phyloP scores from a whole-genome alignment of 2,888 invertebrate species.

The Oligia fasciuncula region DNA sequence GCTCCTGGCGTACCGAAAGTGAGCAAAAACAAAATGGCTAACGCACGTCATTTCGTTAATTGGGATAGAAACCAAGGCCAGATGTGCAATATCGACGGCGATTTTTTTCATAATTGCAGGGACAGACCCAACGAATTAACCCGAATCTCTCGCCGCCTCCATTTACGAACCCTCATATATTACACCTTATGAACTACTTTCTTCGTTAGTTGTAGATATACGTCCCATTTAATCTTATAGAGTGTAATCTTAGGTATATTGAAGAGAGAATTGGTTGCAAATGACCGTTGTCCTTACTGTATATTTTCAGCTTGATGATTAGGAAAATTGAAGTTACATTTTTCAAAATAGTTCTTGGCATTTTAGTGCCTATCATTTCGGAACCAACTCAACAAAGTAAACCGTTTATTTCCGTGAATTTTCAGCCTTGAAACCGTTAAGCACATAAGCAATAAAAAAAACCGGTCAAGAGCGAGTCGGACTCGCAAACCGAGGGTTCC shows the following conservation, averaged over 20 bases:
- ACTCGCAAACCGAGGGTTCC: too few relatives aligned
- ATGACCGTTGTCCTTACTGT: conserved; percentile 8
- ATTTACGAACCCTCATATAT: conserved; percentile 55
- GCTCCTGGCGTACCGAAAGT: conserved; percentile 47
- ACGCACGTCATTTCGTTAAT: conserved; percentile 72
- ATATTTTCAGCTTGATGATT: conserved; percentile 16
- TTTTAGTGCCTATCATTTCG: background rate
- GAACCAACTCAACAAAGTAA: background rate
- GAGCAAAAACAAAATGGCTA: conserved; percentile 65
- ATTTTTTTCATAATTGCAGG: conserved; percentile 72
- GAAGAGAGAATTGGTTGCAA: conserved; percentile 43
- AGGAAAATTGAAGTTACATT: conserved; percentile 12
- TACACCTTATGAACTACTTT: conserved; percentile 51
- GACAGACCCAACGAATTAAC: conserved; percentile 60
- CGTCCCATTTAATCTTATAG: conserved; percentile 44
- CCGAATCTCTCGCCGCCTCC: conserved; percentile 46
- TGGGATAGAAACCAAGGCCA: conserved; percentile 70
- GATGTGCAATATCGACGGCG: conserved; percentile 71
- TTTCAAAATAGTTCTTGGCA: conserved; percentile 9
- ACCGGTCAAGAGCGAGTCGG: too few relatives aligned
- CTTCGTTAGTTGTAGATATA: conserved; percentile 40
- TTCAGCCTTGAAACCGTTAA: conserved; percentile 16
- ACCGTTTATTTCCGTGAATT: background rate
- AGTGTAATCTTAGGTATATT: conserved; percentile 43
- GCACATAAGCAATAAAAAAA: conserved; percentile 29